These are phyloP conservation scores for Strigamia crassipes DNA, from an alignment of 2,888 invertebrate genomes.

Conservation along the genomic window DNA sequence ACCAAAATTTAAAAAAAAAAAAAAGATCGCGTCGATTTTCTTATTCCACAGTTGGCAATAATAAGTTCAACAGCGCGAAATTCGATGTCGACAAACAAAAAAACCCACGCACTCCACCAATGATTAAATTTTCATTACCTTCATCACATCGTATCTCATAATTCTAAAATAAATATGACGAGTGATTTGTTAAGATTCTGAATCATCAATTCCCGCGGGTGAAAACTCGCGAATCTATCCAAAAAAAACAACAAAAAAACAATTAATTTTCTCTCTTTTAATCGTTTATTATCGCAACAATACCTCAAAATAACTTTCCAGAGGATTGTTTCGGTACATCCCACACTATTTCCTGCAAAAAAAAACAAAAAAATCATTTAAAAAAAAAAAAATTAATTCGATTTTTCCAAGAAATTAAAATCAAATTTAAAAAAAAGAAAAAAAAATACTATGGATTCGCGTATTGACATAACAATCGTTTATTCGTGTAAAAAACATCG, in stretches of 20 bases:
- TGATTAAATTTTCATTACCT: neutral
- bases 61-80: no score
- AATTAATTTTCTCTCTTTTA: no score
- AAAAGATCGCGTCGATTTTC: neutral
- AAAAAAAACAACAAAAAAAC: no score
- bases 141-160: constrained; percentile 1
- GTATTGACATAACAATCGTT: neutral
- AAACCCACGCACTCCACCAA: no score
- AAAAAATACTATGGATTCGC: neutral
- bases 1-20: neutral
- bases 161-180: constrained; percentile 1
- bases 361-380: neutral
- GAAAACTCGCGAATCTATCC: neutral
- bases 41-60: no score
- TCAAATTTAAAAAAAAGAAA: neutral
- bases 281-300: no score
- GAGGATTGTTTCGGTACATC: neutral
- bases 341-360: constrained; percentile 1
- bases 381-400: no score
- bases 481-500: no score
- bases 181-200: neutral
- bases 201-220: neutral
- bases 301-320: neutral
- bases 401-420: no score
- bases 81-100: no score